A percentile compares a stretch with the other conserved stretches of the same genome.
These are phyloP conservation scores for Otolemur garnettii DNA, from an alignment of 2,113 vertebrate species.

Conservation along the genomic window DNA sequence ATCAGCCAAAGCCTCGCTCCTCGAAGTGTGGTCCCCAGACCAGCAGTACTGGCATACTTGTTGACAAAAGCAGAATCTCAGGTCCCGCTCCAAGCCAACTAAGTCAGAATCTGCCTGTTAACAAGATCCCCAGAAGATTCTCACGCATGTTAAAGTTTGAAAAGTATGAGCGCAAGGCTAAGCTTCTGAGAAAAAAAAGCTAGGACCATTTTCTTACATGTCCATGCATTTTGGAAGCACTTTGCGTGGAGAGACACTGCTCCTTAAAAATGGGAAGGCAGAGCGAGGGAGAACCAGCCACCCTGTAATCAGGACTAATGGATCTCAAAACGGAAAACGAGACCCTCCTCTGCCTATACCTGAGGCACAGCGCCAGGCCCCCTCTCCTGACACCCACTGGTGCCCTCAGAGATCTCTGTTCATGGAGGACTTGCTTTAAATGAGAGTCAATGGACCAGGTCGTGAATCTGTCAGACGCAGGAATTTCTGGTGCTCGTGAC, in stretches of 20 bases:
- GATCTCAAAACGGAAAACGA: constrained; percentile 68
- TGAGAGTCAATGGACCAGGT: constrained; percentile 83
- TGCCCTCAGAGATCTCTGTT: constrained; percentile 70
- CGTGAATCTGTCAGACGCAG: constrained; percentile 76
- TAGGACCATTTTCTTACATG: not conserved
- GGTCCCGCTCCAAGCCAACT: not conserved
- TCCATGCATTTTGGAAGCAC: not conserved
- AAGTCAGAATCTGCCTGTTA: constrained; percentile 24
- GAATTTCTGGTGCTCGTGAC: constrained; percentile 79
- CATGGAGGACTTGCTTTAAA: constrained; percentile 77
- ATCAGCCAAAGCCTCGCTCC: constrained; percentile 36
- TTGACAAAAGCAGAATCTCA: constrained; percentile 17
- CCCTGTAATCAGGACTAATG: constrained; percentile 67
- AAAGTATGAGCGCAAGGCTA: not conserved
- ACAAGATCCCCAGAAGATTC: constrained; percentile 10
- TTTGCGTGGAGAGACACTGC: fast-evolving
- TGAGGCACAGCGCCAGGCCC: not conserved
- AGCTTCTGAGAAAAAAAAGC: not conserved
- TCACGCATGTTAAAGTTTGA: not conserved
- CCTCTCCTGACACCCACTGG: not conserved
- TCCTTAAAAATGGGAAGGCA: constrained; percentile 1
- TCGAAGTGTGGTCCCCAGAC: not conserved
- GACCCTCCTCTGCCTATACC: constrained; percentile 20
- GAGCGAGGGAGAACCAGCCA: constrained; percentile 1
- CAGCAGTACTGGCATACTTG: not conserved